Evolutionary conservation across 2,113 vertebrate species (phyloP).

Genomic region (Synodontis membranacea): DNA sequence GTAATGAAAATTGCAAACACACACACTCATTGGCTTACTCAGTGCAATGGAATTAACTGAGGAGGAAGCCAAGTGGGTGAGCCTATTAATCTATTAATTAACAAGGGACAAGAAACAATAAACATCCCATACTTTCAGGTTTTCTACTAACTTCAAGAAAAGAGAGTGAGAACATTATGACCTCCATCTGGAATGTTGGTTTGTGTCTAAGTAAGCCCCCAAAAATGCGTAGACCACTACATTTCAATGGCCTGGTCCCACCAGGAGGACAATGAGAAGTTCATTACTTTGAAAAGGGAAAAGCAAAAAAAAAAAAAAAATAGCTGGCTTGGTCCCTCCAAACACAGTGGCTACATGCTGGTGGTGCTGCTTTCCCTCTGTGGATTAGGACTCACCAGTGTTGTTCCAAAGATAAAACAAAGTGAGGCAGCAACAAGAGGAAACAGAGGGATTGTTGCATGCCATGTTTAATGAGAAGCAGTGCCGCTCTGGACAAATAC

Average conservation of each 20-base stretch:
- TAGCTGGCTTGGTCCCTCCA: constrained; percentile 36
- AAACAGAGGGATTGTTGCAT: constrained; percentile 24
- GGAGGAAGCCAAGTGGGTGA: not conserved
- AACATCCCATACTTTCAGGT: constrained; percentile 8
- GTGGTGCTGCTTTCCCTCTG: constrained; percentile 14
- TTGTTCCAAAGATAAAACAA: constrained; percentile 44
- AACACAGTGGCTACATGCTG: constrained; percentile 26
- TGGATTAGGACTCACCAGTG: constrained; percentile 36
- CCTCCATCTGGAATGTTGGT: constrained; percentile 12
- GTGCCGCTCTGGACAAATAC: constrained; percentile 19
- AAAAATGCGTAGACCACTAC: constrained; percentile 67
- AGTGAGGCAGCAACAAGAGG: constrained; percentile 37
- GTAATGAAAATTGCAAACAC: not conserved
- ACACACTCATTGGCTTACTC: constrained; percentile 13
- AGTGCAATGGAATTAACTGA: not conserved
- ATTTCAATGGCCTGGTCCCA: constrained; percentile 62
- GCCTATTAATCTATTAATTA: constrained; percentile 33
- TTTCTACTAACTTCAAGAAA: constrained; percentile 12
- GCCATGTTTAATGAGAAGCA: constrained; percentile 52
- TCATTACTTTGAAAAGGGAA: constrained; percentile 52
- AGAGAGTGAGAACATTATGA: constrained; percentile 25
- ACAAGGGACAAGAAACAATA: constrained; percentile 33
- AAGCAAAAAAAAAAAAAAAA: constrained; percentile 35
- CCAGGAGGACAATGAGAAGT: constrained; percentile 53
- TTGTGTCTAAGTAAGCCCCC: constrained; percentile 61